phyloP scores from a whole-genome alignment of 1,140 invertebrate species.

The Chymomyza costata region DNA sequence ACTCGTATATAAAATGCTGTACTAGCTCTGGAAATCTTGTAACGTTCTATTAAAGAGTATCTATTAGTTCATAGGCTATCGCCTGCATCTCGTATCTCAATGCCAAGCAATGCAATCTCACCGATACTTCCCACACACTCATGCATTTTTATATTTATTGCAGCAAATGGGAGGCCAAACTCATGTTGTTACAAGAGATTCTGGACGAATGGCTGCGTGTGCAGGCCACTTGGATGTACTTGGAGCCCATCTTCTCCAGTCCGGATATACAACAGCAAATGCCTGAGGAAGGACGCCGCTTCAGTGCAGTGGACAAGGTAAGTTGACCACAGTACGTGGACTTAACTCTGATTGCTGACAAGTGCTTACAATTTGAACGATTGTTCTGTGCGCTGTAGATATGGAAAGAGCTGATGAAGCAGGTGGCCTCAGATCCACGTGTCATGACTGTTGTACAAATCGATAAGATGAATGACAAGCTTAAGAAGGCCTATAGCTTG shows the following conservation, averaged over 20 bases:
- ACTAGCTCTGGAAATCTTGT: too few species aligned
- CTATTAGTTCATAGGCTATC: too few species aligned
- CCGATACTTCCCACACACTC: slow-evolving; percentile 10
- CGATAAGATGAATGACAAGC: slow-evolving; percentile 93
- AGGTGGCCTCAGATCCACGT: slow-evolving; percentile 84
- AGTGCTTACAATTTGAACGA: too few species aligned
- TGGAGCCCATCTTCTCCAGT: slow-evolving; percentile 98
- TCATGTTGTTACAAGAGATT: slow-evolving; percentile 90
- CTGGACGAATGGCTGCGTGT: slow-evolving; percentile 97
- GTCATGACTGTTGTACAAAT: slow-evolving; percentile 92
- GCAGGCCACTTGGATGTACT: slow-evolving; percentile 96
- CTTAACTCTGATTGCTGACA: too few species aligned
- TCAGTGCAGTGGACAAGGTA: slow-evolving; percentile 91
- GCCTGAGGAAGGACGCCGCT: slow-evolving; percentile 91
- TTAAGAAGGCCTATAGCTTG: slow-evolving; percentile 92
- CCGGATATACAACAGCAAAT: slow-evolving; percentile 98
- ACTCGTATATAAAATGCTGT: too few species aligned
- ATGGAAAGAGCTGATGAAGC: slow-evolving; percentile 97
- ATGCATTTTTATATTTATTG: slow-evolving; percentile 29
- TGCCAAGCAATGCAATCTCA: slow-evolving; percentile 16
- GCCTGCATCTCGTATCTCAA: too few species aligned
- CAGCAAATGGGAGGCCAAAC: slow-evolving; percentile 84
- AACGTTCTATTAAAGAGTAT: too few species aligned
- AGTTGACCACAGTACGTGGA: background rate
- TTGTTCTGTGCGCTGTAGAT: slow-evolving; percentile 29